These are phyloP conservation scores for Calidris pugnax DNA, from an alignment of 2,113 vertebrate species.

Conservation along the genomic window DNA sequence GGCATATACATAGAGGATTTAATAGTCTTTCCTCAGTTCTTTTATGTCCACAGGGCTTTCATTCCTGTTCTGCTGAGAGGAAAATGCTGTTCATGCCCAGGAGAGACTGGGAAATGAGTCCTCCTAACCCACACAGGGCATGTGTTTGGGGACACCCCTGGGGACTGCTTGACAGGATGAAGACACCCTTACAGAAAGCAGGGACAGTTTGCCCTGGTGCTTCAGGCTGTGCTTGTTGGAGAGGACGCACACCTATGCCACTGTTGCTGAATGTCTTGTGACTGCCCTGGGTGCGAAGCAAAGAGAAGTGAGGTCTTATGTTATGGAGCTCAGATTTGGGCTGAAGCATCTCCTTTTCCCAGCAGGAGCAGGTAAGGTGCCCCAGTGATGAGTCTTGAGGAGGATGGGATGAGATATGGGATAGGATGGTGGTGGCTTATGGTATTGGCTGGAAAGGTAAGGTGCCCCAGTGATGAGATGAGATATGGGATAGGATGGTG, in stretches of 20 bases:
- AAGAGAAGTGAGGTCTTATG: background rate
- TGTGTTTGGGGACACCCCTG: background rate
- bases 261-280: background rate
- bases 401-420: too few relatives aligned
- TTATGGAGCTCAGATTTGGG: background rate
- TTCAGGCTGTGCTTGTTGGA: background rate
- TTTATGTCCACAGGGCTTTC: background rate
- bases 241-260: background rate
- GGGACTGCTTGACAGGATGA: background rate
- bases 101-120: background rate
- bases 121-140: background rate
- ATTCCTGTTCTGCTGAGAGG: background rate
- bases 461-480: background rate
- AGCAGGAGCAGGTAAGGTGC: background rate
- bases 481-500: background rate
- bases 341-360: background rate
- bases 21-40: background rate
- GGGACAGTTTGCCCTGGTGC: background rate
- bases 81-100: background rate
- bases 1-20: background rate
- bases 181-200: background rate
- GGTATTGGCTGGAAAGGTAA: background rate
- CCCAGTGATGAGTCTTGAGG: background rate
- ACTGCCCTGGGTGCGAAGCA: background rate
- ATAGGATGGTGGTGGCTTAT: background rate